phyloP scores from a whole-genome alignment of 2,888 invertebrate genomes.

The Phaedon cochleariae region DNA sequence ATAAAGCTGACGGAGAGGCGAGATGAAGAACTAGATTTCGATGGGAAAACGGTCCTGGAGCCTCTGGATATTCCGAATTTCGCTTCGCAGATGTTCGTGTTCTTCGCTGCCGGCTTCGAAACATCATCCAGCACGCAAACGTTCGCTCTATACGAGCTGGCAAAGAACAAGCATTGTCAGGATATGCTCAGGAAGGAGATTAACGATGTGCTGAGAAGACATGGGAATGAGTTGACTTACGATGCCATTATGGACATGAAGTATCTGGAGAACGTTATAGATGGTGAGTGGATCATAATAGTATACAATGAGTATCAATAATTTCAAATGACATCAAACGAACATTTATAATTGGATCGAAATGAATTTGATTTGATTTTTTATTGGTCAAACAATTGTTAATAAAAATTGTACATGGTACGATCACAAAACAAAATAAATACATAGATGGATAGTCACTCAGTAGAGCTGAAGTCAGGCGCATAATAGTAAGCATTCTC shows the following conservation, averaged over 20 bases:
- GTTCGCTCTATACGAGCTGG: conserved; percentile 64
- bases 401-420: no score
- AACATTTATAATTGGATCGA: no score
- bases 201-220: conserved; percentile 36
- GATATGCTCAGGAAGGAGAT: conserved; percentile 47
- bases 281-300: conserved; percentile 55
- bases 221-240: conserved; percentile 45
- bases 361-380: no score
- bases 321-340: neutral
- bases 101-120: conserved; percentile 57
- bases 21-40: conserved; percentile 40
- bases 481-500: no score
- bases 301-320: neutral
- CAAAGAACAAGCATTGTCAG: conserved; percentile 62
- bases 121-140: conserved; percentile 59
- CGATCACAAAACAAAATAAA: no score
- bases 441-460: no score
- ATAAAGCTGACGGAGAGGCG: conserved; percentile 44
- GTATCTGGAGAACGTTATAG: conserved; percentile 61
- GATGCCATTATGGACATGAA: conserved; percentile 47
- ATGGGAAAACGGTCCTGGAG: conserved; percentile 38
- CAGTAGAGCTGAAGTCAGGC: no score
- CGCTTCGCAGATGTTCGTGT: conserved; percentile 49
- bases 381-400: no score
- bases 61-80: conserved; percentile 41